Conservation (phyloP, 2,888 invertebrate genomes). For the Stenurella melanura region DNA sequence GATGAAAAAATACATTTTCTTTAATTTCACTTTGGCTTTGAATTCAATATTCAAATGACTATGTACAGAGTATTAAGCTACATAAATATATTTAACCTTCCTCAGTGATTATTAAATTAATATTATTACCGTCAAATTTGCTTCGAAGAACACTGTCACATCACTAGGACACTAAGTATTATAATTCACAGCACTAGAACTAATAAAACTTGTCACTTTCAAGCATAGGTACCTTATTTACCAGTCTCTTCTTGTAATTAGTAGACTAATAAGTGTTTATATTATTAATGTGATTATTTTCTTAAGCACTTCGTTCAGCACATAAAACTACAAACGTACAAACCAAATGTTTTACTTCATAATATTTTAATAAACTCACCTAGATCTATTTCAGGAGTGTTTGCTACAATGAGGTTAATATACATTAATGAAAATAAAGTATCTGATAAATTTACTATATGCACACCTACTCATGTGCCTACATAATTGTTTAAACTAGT, state of each 20-base stretch:
- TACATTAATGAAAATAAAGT: constrained; percentile 21
- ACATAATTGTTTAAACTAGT: constrained; percentile 10
- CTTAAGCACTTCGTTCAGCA: not conserved
- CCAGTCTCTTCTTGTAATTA: not conserved
- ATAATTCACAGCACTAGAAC: not conserved
- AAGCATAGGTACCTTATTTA: constrained; percentile 6
- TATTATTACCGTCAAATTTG: not conserved
- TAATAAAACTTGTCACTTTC: not conserved
- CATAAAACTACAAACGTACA: not conserved
- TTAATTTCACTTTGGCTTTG: not conserved
- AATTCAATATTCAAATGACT: not conserved
- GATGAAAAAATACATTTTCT: not conserved
- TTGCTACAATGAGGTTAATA: constrained; percentile 30
- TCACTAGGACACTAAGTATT: not conserved
- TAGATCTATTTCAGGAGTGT: constrained; percentile 32
- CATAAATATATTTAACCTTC: not conserved
- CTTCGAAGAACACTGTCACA: not conserved
- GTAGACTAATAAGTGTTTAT: not conserved
- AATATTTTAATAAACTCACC: constrained; percentile 9
- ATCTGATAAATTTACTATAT: constrained; percentile 24
- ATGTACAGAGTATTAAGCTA: not conserved
- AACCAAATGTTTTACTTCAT: not conserved
- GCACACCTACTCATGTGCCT: constrained; percentile 14
- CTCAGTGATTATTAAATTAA: constrained; percentile 5
- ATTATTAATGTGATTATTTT: not conserved